Evolutionary conservation across 2,113 vertebrate species (phyloP).

Genomic region (Daubentonia madagascariensis): DNA sequence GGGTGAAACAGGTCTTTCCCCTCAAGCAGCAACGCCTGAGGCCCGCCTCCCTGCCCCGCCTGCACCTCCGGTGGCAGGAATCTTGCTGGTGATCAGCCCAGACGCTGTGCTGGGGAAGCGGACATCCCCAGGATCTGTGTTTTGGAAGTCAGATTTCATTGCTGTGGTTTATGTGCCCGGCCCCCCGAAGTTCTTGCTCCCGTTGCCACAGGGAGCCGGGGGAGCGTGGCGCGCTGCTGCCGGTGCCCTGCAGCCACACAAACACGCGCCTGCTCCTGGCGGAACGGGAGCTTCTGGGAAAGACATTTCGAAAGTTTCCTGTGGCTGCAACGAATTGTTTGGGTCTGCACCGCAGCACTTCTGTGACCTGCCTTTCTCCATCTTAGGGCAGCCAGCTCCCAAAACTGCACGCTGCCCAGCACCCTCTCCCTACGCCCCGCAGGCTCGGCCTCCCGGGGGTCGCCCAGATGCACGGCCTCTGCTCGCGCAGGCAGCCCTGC

Average conservation of each 20-base stretch:
- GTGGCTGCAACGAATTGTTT: slow-evolving; percentile 42
- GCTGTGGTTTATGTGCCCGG: not conserved
- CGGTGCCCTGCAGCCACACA: not conserved
- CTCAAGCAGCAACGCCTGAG: not conserved
- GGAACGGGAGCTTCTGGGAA: slow-evolving; percentile 33
- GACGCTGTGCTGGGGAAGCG: not conserved
- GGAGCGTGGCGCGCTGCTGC: not conserved
- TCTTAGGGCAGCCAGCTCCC: not conserved
- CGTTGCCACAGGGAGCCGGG: not conserved
- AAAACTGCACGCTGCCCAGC: slow-evolving; percentile 25
- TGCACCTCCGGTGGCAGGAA: not conserved
- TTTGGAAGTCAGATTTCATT: not conserved
- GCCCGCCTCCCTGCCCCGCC: not conserved
- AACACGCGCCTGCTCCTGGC: not conserved
- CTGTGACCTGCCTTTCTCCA: slow-evolving; percentile 47
- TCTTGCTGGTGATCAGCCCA: not conserved
- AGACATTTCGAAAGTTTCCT: slow-evolving; percentile 57
- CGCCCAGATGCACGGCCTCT: not conserved
- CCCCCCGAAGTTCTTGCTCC: not conserved
- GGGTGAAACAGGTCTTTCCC: not conserved
- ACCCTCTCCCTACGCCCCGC: not conserved
- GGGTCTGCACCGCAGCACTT: not conserved
- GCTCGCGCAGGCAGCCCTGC: not conserved
- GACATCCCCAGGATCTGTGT: not conserved
- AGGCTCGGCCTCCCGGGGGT: slow-evolving; percentile 42